These are phyloP conservation scores for Labrus mixtus DNA, from an alignment of 2,113 vertebrate species.

Conservation along the genomic window DNA sequence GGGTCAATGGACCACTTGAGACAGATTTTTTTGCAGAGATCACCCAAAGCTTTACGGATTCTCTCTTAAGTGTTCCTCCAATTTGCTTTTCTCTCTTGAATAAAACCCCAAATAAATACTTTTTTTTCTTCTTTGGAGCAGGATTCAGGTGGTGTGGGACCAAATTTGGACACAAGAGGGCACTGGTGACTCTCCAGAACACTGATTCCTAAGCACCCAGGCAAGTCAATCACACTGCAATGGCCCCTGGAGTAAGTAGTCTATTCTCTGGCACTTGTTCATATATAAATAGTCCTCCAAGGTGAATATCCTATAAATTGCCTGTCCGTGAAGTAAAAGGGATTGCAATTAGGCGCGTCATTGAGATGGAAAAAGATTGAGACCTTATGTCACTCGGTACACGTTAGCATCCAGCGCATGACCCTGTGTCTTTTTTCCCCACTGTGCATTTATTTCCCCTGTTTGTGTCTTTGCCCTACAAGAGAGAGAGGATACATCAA, in stretches of 20 bases:
- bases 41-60: constrained; percentile 12
- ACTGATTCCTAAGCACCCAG: not conserved
- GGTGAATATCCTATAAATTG: constrained; percentile 69
- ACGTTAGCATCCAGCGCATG: constrained; percentile 12
- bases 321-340: constrained; percentile 53
- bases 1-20: constrained; percentile 32
- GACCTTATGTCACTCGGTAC: constrained; percentile 27
- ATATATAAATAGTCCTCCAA: constrained; percentile 74
- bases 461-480: constrained; percentile 49
- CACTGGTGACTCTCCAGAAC: constrained; percentile 62
- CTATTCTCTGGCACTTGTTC: constrained; percentile 62
- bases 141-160: not conserved
- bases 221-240: constrained; percentile 60
- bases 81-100: constrained; percentile 37
- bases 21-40: constrained; percentile 40
- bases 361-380: constrained; percentile 47
- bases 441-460: constrained; percentile 13
- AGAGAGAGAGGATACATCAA: constrained; percentile 31
- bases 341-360: constrained; percentile 62
- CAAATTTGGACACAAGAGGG: constrained; percentile 63
- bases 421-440: constrained; percentile 38
- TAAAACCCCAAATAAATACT: constrained; percentile 44
- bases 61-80: constrained; percentile 18
- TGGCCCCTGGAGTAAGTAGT: constrained; percentile 49
- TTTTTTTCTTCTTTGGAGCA: constrained; percentile 1